A percentile compares a stretch with the other conserved stretches of the same genome.
Conservation (phyloP, 2,888 invertebrate species). For the Ellobium chinense region DNA sequence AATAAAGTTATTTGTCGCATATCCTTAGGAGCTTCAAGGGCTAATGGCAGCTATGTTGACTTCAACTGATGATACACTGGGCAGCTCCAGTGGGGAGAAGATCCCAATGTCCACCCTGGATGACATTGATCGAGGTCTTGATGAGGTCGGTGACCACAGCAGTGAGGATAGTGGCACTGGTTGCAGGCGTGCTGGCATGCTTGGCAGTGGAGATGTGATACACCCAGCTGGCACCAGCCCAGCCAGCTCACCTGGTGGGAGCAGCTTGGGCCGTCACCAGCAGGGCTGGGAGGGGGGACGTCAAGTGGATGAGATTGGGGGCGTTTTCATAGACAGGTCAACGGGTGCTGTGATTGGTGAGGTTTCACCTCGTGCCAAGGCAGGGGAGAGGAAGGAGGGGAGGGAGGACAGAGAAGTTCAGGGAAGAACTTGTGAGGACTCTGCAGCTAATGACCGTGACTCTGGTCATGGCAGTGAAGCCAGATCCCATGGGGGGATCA, state of each 20-base stretch:
- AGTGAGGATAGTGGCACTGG: slow-evolving; percentile 45
- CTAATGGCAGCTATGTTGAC: slow-evolving; percentile 29
- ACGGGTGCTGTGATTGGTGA: slow-evolving; percentile 41
- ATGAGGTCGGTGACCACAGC: slow-evolving; percentile 26
- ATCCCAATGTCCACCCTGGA: slow-evolving; percentile 36
- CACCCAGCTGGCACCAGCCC: slow-evolving; percentile 14
- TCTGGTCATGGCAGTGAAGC: slow-evolving; percentile 44
- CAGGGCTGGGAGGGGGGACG: slow-evolving; percentile 24
- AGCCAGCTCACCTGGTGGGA: slow-evolving; percentile 32
- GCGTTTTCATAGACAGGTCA: slow-evolving; percentile 32
- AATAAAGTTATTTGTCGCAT: neutral
- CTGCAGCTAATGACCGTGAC: slow-evolving; percentile 21
- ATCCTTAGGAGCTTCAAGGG: slow-evolving; percentile 38
- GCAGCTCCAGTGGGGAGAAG: neutral
- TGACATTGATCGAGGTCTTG: slow-evolving; percentile 32
- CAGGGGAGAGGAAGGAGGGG: neutral
- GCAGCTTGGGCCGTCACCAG: slow-evolving; percentile 19
- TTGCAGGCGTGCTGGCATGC: slow-evolving; percentile 43
- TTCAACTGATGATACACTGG: neutral
- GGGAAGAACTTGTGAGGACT: neutral
- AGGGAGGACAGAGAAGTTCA: neutral
- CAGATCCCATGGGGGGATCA: slow-evolving; percentile 25
- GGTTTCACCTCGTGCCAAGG: neutral
- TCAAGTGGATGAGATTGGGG: slow-evolving; percentile 41
- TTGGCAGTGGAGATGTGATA: slow-evolving; percentile 13